phyloP scores from a whole-genome alignment of 2,113 vertebrate genomes.

The Gavialis gangeticus region DNA sequence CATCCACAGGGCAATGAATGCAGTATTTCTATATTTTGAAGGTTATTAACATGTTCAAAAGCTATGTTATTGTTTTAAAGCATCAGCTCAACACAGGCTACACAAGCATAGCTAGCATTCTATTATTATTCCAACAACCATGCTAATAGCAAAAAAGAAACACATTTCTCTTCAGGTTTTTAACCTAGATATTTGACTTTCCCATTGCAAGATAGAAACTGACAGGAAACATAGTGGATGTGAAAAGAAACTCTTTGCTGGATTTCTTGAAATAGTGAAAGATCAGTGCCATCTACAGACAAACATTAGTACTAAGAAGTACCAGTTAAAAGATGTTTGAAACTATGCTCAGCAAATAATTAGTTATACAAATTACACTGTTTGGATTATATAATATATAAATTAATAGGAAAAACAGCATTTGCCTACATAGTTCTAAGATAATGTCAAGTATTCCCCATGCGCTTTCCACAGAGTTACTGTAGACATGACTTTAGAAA shows the following conservation, averaged over 20 bases:
- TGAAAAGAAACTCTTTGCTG: neutral
- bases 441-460: neutral
- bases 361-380: too few species aligned
- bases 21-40: neutral
- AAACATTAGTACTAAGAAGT: neutral
- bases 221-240: neutral
- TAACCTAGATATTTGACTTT: neutral
- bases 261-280: conserved; percentile 45
- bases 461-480: neutral
- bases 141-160: neutral
- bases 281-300: conserved; percentile 69
- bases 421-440: neutral
- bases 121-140: neutral
- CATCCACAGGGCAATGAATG: neutral
- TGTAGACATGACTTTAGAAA: neutral
- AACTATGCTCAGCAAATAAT: neutral
- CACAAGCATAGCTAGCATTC: neutral
- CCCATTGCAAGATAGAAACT: neutral
- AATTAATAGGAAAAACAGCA: neutral
- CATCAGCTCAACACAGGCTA: neutral
- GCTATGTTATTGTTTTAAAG: neutral
- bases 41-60: conserved; percentile 17
- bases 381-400: neutral
- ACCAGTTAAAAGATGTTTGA: neutral
- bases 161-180: neutral